These are phyloP conservation scores for Lucilia cuprina DNA, from an alignment of 1,140 invertebrate genomes.

Conservation along the genomic window DNA sequence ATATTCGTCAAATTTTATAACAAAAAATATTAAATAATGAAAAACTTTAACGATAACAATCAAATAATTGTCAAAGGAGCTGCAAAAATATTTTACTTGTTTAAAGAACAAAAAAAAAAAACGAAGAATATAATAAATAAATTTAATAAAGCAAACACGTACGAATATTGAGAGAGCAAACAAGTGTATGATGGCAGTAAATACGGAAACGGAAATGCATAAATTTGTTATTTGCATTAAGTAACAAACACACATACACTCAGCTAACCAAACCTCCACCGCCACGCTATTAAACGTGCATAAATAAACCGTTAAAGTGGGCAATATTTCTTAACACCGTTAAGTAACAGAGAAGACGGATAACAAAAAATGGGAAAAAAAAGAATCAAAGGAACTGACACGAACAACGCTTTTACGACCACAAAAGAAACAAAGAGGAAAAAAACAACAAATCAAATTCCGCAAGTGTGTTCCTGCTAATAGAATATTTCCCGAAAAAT, in stretches of 20 bases:
- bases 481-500: too few species aligned
- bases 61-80: conserved; percentile 5
- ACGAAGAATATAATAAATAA: neutral
- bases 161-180: neutral
- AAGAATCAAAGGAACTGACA: neutral
- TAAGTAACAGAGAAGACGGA: neutral
- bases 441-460: neutral
- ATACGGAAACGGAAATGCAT: conserved; percentile 36
- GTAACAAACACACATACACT: neutral
- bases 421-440: neutral
- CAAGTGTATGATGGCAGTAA: conserved; percentile 21
- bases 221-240: conserved; percentile 39
- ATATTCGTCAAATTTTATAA: neutral
- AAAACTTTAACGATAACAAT: neutral
- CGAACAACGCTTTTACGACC: neutral
- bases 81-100: neutral
- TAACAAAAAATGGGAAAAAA: too few species aligned
- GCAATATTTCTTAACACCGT: neutral
- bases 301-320: conserved; percentile 6
- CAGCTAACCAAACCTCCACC: neutral
- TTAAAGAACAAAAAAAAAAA: neutral
- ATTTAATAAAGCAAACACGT: neutral
- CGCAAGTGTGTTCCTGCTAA: neutral
- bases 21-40: neutral
- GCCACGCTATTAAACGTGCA: neutral